Conservation (phyloP, 2,797 vertebrate species). For the Hemitrygon akajei region DNA sequence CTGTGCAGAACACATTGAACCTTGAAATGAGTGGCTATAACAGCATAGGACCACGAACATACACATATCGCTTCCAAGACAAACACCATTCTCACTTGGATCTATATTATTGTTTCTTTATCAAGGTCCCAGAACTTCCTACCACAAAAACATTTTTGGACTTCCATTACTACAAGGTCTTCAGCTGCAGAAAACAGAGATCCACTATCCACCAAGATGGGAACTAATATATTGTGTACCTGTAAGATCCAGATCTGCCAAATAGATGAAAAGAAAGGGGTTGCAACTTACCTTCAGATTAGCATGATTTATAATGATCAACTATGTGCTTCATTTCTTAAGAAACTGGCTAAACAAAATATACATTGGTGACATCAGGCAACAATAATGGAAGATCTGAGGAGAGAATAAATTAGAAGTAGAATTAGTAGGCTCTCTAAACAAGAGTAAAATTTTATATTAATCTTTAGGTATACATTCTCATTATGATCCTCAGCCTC, state of each 20-base stretch:
- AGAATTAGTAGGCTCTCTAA: background rate
- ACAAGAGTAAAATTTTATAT: background rate
- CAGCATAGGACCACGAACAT: background rate
- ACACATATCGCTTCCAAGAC: background rate
- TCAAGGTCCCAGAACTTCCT: background rate
- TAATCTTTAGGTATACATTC: background rate
- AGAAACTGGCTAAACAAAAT: background rate
- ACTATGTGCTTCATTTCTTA: background rate
- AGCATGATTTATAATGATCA: background rate
- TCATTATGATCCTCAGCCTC: background rate
- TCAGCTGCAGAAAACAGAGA: background rate
- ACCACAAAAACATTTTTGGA: background rate
- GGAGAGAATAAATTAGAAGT: background rate
- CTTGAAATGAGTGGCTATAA: too few relatives aligned
- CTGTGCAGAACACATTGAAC: too few relatives aligned
- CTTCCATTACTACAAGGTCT: background rate
- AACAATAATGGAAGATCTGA: background rate
- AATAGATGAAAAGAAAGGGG: background rate
- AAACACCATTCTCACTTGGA: background rate
- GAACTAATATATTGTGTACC: background rate
- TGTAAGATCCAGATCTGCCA: background rate
- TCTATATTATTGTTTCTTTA: background rate
- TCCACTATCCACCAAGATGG: background rate
- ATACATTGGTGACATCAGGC: background rate
- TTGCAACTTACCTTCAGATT: background rate